phyloP scores from a whole-genome alignment of 2,797 vertebrate genomes.

The Mionectes olivaceus region DNA sequence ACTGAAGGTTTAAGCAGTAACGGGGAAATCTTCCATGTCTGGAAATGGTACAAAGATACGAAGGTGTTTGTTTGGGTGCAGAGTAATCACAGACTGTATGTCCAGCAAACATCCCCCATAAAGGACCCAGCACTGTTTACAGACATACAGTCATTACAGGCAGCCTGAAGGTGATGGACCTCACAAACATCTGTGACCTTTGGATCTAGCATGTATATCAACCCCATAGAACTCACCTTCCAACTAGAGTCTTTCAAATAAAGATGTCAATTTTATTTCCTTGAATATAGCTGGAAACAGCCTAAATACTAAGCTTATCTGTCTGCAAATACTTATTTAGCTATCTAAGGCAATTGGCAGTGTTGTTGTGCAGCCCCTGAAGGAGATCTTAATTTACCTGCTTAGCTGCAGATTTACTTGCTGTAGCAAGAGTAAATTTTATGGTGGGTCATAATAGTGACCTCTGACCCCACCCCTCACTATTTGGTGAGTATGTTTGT shows the following conservation, averaged over 20 bases:
- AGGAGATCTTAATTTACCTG: not conserved
- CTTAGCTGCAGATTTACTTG: not conserved
- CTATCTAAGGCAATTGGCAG: not conserved
- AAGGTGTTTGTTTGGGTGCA: not conserved
- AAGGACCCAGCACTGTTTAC: rapidly evolving
- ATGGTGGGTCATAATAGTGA: not conserved
- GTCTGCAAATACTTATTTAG: not conserved
- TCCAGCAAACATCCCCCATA: not conserved
- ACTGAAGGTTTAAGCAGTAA: not conserved
- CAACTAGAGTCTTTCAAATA: not conserved
- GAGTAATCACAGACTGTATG: not conserved
- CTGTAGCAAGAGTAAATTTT: not conserved
- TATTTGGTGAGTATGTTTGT: not conserved
- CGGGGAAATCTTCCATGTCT: not conserved
- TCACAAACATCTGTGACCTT: not conserved
- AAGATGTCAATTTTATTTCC: not conserved
- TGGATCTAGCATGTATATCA: not conserved
- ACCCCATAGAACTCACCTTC: not conserved
- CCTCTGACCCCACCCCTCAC: not conserved
- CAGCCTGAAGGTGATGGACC: not conserved
- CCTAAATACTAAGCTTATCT: not conserved
- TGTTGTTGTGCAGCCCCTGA: not conserved
- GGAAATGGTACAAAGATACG: not conserved
- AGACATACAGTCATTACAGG: not conserved
- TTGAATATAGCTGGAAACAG: not conserved